phyloP scores from a whole-genome alignment of 2,888 invertebrate genomes.

The Notodonta ziczac region DNA sequence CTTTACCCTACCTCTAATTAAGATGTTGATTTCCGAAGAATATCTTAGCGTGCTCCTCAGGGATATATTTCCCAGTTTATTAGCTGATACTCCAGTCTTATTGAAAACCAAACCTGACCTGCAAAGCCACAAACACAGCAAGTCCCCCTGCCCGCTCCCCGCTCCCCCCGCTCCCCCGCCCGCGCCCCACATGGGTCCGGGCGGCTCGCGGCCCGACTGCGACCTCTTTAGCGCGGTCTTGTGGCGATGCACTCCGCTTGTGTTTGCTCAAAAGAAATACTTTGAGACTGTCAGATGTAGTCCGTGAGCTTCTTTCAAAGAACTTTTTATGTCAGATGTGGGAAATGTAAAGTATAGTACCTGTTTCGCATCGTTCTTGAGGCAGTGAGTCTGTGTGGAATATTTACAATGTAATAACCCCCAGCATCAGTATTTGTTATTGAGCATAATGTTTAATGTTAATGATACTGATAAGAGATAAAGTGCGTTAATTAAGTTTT shows the following conservation, averaged over 20 bases:
- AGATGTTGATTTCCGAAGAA: too few relatives aligned
- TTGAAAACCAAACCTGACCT: neutral
- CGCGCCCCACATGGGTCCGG: neutral
- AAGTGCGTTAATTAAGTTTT: too few relatives aligned
- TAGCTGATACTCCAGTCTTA: neutral
- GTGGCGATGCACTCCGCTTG: neutral
- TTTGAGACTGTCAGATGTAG: conserved; percentile 3
- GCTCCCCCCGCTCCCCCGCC: neutral
- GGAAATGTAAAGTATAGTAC: neutral
- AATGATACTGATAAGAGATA: too few relatives aligned
- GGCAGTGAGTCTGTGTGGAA: too few relatives aligned
- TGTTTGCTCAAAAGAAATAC: conserved; percentile 5
- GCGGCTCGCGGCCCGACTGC: neutral
- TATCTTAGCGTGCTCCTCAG: too few relatives aligned
- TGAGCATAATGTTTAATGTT: too few relatives aligned
- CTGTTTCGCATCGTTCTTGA: too few relatives aligned
- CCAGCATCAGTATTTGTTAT: too few relatives aligned
- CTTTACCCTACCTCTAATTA: too few relatives aligned
- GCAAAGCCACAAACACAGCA: neutral
- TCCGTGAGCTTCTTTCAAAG: neutral
- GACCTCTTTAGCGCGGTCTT: conserved; percentile 1
- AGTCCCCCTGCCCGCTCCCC: neutral
- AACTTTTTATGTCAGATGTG: neutral
- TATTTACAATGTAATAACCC: too few relatives aligned
- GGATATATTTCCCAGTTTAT: too few relatives aligned